A percentile compares a stretch with the other conserved stretches of the same genome.
These are phyloP conservation scores for Myanophis thanlyinensis DNA, from an alignment of 2,113 vertebrate species.

Conservation along the genomic window DNA sequence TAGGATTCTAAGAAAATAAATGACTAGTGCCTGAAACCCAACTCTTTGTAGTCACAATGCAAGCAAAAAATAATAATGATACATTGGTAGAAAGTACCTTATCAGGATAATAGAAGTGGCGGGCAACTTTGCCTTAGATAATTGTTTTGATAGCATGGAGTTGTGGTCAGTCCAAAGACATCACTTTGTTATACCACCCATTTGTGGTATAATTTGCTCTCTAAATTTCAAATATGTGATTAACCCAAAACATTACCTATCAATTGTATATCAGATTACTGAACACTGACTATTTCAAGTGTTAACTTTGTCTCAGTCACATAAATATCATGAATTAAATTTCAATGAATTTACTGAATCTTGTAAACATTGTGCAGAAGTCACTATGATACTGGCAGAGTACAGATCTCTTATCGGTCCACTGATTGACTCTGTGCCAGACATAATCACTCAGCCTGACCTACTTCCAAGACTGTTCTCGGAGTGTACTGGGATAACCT, in stretches of 20 bases:
- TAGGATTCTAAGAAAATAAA: not conserved
- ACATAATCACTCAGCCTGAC: not conserved
- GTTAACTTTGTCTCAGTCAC: not conserved
- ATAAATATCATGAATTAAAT: not conserved
- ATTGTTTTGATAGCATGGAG: not conserved
- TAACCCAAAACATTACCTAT: not conserved
- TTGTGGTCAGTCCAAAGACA: not conserved
- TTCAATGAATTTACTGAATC: not conserved
- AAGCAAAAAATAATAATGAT: not conserved
- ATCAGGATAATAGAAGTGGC: not conserved
- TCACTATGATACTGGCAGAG: not conserved
- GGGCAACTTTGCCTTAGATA: not conserved
- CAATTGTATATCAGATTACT: not conserved
- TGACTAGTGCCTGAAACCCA: not conserved
- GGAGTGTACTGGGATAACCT: not conserved
- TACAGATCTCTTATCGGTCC: not conserved
- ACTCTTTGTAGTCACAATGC: not conserved
- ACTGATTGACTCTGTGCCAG: not conserved
- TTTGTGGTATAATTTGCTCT: not conserved
- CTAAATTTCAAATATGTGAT: not conserved
- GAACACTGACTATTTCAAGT: not conserved
- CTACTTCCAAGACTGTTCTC: not conserved
- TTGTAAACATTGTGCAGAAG: not conserved
- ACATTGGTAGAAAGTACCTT: not conserved
- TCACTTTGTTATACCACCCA: not conserved